These are phyloP conservation scores for Casuarius casuarius DNA, from an alignment of 2,113 vertebrate species.

Conservation along the genomic window DNA sequence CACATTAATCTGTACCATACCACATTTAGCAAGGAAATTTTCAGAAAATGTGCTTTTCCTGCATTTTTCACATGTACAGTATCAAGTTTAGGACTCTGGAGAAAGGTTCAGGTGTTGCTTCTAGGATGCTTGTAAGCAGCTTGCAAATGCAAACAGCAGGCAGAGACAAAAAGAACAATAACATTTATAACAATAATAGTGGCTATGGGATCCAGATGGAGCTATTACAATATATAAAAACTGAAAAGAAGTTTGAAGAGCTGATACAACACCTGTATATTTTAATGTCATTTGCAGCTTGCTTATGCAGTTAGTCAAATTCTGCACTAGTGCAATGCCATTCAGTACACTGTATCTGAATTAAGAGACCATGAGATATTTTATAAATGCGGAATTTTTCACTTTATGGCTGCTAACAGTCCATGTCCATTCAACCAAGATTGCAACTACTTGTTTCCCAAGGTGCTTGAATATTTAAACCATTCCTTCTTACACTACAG, in stretches of 20 bases:
- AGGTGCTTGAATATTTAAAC: not conserved
- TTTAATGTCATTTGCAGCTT: not conserved
- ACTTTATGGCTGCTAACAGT: not conserved
- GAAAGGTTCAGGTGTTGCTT: constrained; percentile 29
- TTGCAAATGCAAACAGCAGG: constrained; percentile 35
- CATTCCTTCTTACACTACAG: not conserved
- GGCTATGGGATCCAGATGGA: constrained; percentile 37
- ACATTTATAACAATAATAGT: not conserved
- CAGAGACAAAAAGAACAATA: constrained; percentile 16
- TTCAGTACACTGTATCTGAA: not conserved
- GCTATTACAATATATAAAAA: not conserved
- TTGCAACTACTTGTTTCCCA: not conserved
- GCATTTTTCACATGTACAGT: not conserved
- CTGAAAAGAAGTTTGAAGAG: not conserved
- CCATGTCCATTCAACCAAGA: not conserved
- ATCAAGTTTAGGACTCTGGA: constrained; percentile 23
- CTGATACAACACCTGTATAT: not conserved
- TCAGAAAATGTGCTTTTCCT: constrained; percentile 41
- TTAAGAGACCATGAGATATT: not conserved
- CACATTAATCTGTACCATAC: constrained; percentile 8
- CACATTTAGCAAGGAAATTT: not conserved
- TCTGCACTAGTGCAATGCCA: not conserved
- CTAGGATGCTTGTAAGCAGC: not conserved
- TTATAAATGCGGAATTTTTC: not conserved
- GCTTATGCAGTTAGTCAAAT: not conserved